These are phyloP conservation scores for Pilophorus perplexus DNA, from an alignment of 2,888 invertebrate genomes.

Conservation along the genomic window DNA sequence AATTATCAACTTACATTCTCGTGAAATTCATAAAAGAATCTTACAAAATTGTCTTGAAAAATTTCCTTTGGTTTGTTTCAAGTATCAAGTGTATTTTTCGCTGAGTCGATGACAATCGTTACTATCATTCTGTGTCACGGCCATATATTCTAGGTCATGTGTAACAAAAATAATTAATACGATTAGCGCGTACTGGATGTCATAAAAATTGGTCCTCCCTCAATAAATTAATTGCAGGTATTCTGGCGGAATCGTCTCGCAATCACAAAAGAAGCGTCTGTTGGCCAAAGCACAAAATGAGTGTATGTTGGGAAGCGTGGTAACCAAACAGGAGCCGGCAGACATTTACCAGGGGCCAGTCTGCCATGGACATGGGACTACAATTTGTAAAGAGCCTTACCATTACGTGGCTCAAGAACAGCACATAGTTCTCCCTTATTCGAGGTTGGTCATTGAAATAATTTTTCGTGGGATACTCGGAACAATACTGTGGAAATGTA, in stretches of 20 bases:
- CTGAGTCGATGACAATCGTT: too few relatives aligned
- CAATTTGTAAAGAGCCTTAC: constrained; percentile 50
- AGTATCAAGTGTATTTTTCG: too few relatives aligned
- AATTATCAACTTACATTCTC: too few relatives aligned
- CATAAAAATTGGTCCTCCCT: too few relatives aligned
- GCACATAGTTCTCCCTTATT: constrained; percentile 54
- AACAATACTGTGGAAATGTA: neutral
- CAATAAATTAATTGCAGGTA: too few relatives aligned
- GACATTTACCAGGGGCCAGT: constrained; percentile 52
- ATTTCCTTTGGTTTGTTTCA: too few relatives aligned
- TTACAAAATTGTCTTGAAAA: too few relatives aligned
- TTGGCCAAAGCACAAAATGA: constrained; percentile 82
- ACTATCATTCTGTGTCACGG: too few relatives aligned
- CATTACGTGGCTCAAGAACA: constrained; percentile 53
- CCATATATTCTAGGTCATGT: too few relatives aligned
- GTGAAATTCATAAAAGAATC: too few relatives aligned
- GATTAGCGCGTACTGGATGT: too few relatives aligned
- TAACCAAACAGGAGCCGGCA: constrained; percentile 62
- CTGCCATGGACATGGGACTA: constrained; percentile 49
- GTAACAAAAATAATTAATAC: too few relatives aligned
- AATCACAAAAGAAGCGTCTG: constrained; percentile 85
- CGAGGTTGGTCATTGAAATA: constrained; percentile 51
- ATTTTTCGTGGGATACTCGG: neutral
- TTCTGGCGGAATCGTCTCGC: constrained; percentile 50
- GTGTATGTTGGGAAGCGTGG: constrained; percentile 51